Evolutionary conservation across 2,113 vertebrate species (phyloP).

Genomic region (Petrocephalus microphthalmus): DNA sequence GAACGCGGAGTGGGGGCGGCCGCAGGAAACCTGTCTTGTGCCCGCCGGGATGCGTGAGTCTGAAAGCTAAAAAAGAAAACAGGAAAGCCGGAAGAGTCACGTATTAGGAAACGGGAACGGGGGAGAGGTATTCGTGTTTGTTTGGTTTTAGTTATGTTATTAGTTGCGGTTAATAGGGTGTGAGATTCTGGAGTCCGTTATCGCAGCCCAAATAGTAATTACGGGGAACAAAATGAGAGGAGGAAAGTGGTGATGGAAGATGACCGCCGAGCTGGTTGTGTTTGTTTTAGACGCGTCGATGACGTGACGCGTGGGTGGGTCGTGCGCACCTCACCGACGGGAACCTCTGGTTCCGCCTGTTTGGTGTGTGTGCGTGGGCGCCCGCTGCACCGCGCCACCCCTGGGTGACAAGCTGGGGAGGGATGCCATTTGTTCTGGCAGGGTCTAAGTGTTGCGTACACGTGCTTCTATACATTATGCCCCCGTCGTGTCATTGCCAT

Average conservation of each 20-base stretch:
- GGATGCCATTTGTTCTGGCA: conserved; percentile 2
- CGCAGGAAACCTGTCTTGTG: background rate
- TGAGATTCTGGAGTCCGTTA: background rate
- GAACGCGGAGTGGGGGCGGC: background rate
- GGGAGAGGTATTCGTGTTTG: background rate
- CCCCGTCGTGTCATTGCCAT: background rate
- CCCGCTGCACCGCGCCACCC: background rate
- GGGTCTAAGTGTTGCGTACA: background rate
- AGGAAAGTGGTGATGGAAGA: background rate
- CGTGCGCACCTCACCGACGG: background rate
- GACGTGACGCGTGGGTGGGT: background rate
- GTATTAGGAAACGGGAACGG: background rate
- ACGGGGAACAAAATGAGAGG: background rate
- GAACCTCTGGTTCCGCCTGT: background rate
- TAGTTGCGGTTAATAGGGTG: background rate
- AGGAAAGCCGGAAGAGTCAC: background rate
- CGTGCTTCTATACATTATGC: background rate
- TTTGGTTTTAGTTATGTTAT: background rate
- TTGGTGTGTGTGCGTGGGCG: background rate
- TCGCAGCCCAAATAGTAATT: background rate
- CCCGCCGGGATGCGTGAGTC: background rate
- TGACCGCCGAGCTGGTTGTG: background rate
- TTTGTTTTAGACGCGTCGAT: background rate
- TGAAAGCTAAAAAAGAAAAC: background rate
- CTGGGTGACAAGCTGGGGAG: background rate